phyloP scores from a whole-genome alignment of 2,888 invertebrate genomes.

The Mythimna loreyi region DNA sequence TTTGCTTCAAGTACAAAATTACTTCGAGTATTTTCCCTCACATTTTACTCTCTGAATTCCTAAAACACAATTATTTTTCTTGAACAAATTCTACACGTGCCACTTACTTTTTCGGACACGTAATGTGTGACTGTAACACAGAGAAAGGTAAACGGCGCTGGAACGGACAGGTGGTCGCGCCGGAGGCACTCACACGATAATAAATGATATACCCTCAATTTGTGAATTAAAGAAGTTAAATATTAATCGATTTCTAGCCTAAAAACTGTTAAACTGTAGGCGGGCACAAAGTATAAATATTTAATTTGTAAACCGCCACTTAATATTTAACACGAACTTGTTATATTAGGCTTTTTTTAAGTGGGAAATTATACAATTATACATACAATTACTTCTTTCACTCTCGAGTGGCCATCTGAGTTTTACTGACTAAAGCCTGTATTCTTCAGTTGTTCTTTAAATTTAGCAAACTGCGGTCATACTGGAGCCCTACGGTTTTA shows the following conservation, averaged over 20 bases:
- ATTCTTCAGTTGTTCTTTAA: too few species aligned
- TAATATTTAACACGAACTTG: too few species aligned
- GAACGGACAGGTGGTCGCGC: constrained; percentile 8
- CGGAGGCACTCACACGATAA: neutral
- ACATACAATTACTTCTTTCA: too few species aligned
- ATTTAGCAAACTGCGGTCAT: too few species aligned
- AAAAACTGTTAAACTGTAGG: neutral
- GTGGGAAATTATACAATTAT: too few species aligned
- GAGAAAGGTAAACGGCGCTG: neutral
- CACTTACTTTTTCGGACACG: constrained; percentile 16
- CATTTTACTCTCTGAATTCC: neutral
- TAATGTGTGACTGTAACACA: constrained; percentile 18
- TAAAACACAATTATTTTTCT: too few species aligned
- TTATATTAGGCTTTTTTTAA: too few species aligned
- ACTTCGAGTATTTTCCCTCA: neutral
- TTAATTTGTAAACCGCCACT: too few species aligned
- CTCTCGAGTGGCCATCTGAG: too few species aligned
- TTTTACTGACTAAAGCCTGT: too few species aligned
- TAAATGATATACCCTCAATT: neutral
- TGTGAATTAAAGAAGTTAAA: neutral
- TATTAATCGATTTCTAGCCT: neutral
- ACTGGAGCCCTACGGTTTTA: too few species aligned
- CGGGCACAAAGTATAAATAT: too few species aligned
- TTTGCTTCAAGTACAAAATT: neutral
- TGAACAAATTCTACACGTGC: neutral